These are phyloP conservation scores for Sturnira hondurensis DNA, from an alignment of 2,113 vertebrate genomes.

Conservation along the genomic window DNA sequence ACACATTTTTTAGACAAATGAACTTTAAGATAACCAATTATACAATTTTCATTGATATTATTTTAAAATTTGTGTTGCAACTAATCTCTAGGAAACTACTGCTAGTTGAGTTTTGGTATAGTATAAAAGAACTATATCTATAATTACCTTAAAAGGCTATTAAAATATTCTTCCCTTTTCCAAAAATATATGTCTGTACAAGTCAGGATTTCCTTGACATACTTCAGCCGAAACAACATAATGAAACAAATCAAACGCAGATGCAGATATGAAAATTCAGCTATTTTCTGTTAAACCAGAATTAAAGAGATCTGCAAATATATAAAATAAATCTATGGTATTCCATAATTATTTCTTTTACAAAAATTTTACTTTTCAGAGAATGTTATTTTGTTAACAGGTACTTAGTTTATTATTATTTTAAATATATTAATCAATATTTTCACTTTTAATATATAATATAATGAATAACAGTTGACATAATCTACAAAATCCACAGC, in stretches of 20 bases:
- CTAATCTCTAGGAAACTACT: neutral
- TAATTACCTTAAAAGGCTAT: neutral
- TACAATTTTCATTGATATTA: neutral
- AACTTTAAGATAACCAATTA: neutral
- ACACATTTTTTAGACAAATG: neutral
- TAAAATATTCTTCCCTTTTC: neutral
- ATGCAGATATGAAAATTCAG: neutral
- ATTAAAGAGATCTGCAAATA: neutral
- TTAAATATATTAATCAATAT: neutral
- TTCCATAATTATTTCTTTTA: neutral
- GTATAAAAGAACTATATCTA: neutral
- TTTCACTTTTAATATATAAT: neutral
- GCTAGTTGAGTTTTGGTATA: neutral
- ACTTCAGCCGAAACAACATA: neutral
- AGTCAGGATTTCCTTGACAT: neutral
- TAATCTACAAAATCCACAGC: neutral
- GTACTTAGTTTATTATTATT: neutral
- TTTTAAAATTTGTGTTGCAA: neutral
- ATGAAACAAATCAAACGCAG: neutral
- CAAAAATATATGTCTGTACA: neutral
- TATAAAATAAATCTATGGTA: neutral
- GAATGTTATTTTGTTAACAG: neutral
- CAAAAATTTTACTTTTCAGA: neutral
- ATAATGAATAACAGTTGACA: neutral
- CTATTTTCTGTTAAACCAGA: neutral